Evolutionary conservation across 2,888 invertebrate genomes (phyloP).

Genomic region (Eupeodes latifasciatus): DNA sequence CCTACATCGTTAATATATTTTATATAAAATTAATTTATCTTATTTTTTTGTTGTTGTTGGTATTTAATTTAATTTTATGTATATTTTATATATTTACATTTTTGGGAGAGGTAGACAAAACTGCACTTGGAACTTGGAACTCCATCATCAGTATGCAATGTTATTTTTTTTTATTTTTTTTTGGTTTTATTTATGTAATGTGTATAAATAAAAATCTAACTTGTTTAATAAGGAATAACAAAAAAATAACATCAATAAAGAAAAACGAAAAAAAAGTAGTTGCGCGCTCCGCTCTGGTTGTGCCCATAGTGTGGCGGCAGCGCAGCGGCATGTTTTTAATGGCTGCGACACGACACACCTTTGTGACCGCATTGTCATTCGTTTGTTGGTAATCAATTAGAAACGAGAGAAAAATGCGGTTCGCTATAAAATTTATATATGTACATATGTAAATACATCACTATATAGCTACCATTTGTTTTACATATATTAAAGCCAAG

Average conservation of each 20-base stretch:
- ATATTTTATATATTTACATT: not conserved
- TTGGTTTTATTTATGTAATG: not conserved
- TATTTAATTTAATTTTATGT: not conserved
- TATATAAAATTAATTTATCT: not conserved
- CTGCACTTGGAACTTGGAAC: slow-evolving; percentile 41
- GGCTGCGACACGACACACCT: slow-evolving; percentile 73
- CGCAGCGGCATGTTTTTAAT: slow-evolving; percentile 59
- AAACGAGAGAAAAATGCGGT: slow-evolving; percentile 71
- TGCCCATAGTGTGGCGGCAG: slow-evolving; percentile 65
- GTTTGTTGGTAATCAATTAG: slow-evolving; percentile 76
- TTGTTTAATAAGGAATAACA: slow-evolving; percentile 44
- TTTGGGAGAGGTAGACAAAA: slow-evolving; percentile 21
- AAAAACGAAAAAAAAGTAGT: not conserved
- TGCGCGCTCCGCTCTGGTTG: slow-evolving; percentile 68
- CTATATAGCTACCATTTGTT: slow-evolving; percentile 42
- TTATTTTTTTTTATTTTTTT: not conserved
- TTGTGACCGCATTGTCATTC: slow-evolving; percentile 76
- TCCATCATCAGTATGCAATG: slow-evolving; percentile 31
- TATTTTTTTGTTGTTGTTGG: not conserved
- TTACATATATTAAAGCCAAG: slow-evolving; percentile 18
- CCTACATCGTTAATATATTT: slow-evolving; percentile 9
- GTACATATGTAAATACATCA: not conserved
- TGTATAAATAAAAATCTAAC: slow-evolving; percentile 12
- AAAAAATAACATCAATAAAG: not conserved
- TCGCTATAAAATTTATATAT: slow-evolving; percentile 37